Evolutionary conservation across 2,888 invertebrate species (phyloP), one percentile per base, ranked within the genome.

Genomic region (Apodemia zela): DNA sequence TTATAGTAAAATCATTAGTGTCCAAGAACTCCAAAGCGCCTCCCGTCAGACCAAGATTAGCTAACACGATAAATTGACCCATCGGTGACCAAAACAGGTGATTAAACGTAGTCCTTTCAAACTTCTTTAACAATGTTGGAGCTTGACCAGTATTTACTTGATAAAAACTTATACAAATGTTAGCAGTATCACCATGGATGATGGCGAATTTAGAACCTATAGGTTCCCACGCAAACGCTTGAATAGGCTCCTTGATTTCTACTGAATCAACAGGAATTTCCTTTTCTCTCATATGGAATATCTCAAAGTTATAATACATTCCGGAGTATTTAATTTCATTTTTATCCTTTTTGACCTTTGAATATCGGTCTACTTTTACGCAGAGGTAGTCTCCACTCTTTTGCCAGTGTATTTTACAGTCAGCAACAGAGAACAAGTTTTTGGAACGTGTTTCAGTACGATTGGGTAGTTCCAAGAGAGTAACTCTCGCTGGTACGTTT

Each of bases 401-500:
- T 85, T 99, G 99, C 99, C 99, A 99, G 84, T 98, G 98, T 82
- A 99, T 97, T 77, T 98, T 98, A 82, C 99, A 99, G 81, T 99
- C 98, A 0, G 98, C 98, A 0, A 99, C 99, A 69, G 97, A 98
- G 93, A 99, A 99, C 65, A 99, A 92, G 85, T 98, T 99, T 85
- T 99, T 98, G 69, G 97, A 97, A 71, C 98, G 94, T 54, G 95
- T 94, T 89, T 98, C 98, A 61, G 94, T 95, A 66, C 97, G 95
- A 77, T 96, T 97, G 4, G 99, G 99, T 68, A 99, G 94, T 84
- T 98, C 98, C 61, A 99, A 93, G 0, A 99, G 93, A 0, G 97
- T 98, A 1, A 99, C 98, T 75, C 98, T 94, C 1, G 99, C 99
- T 11, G 99, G 99, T 0, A 98, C 98, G 79, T 98, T 97, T 78